Percentiles rank a stretch among this genome's conserved stretches.
These are phyloP conservation scores for Nymphalis urticae DNA, from an alignment of 2,888 invertebrate genomes.

Conservation along the genomic window DNA sequence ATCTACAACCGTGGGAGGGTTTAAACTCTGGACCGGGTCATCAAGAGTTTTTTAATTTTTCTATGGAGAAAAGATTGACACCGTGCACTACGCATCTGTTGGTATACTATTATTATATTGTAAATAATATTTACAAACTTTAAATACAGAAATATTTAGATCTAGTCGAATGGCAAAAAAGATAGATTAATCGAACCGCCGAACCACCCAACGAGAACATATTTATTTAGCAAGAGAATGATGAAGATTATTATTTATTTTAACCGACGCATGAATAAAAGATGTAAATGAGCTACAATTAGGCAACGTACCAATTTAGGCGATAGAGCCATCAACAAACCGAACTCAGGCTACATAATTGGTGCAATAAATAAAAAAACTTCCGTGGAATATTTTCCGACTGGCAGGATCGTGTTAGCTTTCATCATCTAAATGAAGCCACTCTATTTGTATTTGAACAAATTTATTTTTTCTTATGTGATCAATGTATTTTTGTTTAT, in stretches of 20 bases:
- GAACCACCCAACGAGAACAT: constrained; percentile 20
- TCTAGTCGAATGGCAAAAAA: background rate
- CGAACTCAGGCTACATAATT: constrained; percentile 44
- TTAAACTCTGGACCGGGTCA: no score
- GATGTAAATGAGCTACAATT: constrained; percentile 31
- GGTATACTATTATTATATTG: no score
- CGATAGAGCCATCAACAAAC: constrained; percentile 40
- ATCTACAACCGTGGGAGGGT: no score
- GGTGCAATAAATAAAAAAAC: constrained; percentile 43
- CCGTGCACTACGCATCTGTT: no score
- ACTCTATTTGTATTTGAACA: no score
- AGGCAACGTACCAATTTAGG: constrained; percentile 28
- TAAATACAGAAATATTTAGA: no score
- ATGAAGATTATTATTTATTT: constrained; percentile 22
- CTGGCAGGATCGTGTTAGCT: background rate
- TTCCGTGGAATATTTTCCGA: background rate
- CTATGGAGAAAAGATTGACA: no score
- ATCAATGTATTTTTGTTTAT: no score
- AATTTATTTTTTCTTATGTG: no score
- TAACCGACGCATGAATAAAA: constrained; percentile 29
- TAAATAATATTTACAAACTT: no score
- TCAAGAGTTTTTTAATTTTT: no score
- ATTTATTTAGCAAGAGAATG: constrained; percentile 11
- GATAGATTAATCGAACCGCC: background rate
- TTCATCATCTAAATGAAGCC: background rate